phyloP scores from a whole-genome alignment of 2,888 invertebrate species.

The Clanis bilineata region DNA sequence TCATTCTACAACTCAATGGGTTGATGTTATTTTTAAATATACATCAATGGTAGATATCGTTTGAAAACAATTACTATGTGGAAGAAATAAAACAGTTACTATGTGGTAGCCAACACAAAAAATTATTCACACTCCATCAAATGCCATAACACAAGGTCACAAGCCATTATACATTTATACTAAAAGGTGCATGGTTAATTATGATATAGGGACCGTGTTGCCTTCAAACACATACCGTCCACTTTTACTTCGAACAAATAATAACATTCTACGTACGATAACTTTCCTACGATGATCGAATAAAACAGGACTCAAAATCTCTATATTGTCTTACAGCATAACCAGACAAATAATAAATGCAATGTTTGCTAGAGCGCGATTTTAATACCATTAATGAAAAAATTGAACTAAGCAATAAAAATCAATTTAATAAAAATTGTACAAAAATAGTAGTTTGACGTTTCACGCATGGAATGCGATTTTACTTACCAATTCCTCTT shows the following conservation, averaged over 20 bases:
- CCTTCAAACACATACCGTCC: background rate
- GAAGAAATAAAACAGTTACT: background rate
- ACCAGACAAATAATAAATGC: background rate
- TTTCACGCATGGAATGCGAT: constrained; percentile 13
- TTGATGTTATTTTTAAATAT: background rate
- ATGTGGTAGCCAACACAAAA: background rate
- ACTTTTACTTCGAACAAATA: constrained; percentile 5
- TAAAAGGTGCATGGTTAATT: background rate
- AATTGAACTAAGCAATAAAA: background rate
- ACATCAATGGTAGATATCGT: background rate
- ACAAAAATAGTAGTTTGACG: constrained; percentile 20
- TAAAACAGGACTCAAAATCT: background rate
- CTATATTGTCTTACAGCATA: background rate
- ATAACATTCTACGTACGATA: background rate
- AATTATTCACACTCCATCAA: constrained; percentile 2
- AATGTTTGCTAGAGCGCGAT: background rate
- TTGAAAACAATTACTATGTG: background rate
- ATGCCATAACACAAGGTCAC: constrained; percentile 9
- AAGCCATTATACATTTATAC: background rate
- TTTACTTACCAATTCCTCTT: constrained; percentile 15
- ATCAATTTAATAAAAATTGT: constrained; percentile 17
- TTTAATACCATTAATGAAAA: background rate
- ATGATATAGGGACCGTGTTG: background rate
- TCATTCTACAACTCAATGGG: too few species aligned
- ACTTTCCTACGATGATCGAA: background rate